These are phyloP conservation scores for Lochmaea capreae DNA, from an alignment of 2,888 invertebrate genomes.

Conservation along the genomic window DNA sequence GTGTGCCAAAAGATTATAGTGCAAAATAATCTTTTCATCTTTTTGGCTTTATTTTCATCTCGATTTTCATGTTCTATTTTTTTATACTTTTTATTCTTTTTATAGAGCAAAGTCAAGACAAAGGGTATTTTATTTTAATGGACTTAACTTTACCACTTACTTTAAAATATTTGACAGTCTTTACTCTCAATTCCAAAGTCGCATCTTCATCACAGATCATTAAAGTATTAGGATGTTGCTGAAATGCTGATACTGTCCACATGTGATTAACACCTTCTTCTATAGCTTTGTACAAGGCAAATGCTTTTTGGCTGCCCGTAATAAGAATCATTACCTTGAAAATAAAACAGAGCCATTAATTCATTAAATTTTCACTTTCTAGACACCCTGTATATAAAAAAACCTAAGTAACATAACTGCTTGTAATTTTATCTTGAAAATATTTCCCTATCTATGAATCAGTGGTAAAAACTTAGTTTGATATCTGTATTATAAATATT, in stretches of 20 bases:
- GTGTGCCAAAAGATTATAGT: too few species aligned
- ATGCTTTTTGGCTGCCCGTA: constrained; percentile 95
- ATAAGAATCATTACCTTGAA: constrained; percentile 93
- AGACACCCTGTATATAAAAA: too few species aligned
- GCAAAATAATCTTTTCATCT: too few species aligned
- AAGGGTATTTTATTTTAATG: neutral
- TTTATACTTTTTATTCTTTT: too few species aligned
- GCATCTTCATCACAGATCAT: constrained; percentile 99
- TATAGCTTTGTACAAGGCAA: constrained; percentile 96
- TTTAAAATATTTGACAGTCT: constrained; percentile 98
- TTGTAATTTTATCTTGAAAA: neutral
- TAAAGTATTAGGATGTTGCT: constrained; percentile 91
- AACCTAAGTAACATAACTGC: too few species aligned
- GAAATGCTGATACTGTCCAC: constrained; percentile 99
- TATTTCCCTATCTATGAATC: too few species aligned
- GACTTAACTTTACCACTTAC: constrained; percentile 39
- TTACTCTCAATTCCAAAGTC: constrained; percentile 94
- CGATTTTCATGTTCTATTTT: too few species aligned
- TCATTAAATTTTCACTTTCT: too few species aligned
- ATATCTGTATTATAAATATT: neutral
- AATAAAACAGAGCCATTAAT: constrained; percentile 33
- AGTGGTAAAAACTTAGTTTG: too few species aligned
- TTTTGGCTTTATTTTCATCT: too few species aligned
- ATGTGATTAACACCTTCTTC: constrained; percentile 99
- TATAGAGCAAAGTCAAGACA: neutral